Conservation (phyloP, 2,797 vertebrate genomes). For the Sebastes steindachneri region DNA sequence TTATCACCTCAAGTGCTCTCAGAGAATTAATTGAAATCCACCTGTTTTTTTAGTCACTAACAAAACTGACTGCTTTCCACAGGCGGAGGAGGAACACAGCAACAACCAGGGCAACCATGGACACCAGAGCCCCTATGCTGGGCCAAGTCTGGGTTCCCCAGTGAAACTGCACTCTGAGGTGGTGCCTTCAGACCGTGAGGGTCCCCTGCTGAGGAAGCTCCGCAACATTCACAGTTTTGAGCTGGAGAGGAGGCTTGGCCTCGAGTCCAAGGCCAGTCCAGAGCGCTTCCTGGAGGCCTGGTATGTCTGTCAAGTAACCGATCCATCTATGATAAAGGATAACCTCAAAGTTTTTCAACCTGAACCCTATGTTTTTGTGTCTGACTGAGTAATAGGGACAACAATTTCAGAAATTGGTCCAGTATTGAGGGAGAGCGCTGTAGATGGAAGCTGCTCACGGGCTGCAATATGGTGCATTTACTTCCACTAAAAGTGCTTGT, state of each 20-base stretch:
- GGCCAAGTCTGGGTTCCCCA: conserved; percentile 90
- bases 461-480: no score
- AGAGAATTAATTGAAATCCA: neutral
- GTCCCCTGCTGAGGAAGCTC: conserved; percentile 91
- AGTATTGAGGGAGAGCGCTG: no score
- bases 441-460: no score
- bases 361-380: no score
- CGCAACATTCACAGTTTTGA: conserved; percentile 97
- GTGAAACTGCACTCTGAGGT: conserved; percentile 90
- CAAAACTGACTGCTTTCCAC: neutral
- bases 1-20: neutral
- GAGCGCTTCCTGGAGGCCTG: conserved; percentile 92
- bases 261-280: conserved; percentile 92
- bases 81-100: conserved; percentile 94
- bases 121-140: conserved; percentile 86
- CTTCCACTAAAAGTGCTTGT: no score
- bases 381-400: fast-evolving
- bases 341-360: no score
- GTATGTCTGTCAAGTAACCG: conserved; percentile 73
- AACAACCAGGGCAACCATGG: conserved; percentile 88
- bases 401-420: no score
- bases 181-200: conserved; percentile 88
- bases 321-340: no score
- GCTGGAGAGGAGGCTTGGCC: conserved; percentile 89
- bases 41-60: neutral